Evolutionary conservation across 2,888 invertebrate species (phyloP).

Genomic region (Troides helena): DNA sequence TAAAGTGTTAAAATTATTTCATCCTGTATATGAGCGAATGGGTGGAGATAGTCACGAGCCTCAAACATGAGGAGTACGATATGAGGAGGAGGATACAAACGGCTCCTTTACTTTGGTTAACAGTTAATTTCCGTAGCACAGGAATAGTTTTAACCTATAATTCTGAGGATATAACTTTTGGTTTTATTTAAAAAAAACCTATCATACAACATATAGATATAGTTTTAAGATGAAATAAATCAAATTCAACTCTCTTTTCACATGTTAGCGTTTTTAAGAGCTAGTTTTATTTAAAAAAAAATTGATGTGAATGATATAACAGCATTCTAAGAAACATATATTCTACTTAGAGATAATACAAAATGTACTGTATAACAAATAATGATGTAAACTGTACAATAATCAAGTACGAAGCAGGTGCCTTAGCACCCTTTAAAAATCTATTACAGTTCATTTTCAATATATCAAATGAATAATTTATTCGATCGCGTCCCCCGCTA

Average conservation of each 20-base stretch:
- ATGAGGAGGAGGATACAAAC: not conserved
- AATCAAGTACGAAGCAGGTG: constrained; percentile 54
- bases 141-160: not conserved
- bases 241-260: too few relatives aligned
- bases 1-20: not conserved
- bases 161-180: not conserved
- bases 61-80: too few relatives aligned
- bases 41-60: too few relatives aligned
- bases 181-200: too few relatives aligned
- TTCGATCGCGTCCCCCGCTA: constrained; percentile 46
- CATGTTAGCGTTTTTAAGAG: too few relatives aligned
- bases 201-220: too few relatives aligned
- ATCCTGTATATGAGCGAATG: too few relatives aligned
- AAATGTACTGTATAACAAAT: not conserved
- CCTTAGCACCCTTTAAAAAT: constrained; percentile 53
- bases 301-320: too few relatives aligned
- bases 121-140: not conserved
- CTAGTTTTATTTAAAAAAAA: too few relatives aligned
- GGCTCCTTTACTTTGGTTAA: not conserved
- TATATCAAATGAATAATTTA: constrained; percentile 76
- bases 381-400: not conserved
- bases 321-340: not conserved
- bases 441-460: constrained; percentile 70
- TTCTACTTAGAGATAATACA: too few relatives aligned
- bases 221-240: too few relatives aligned